Conservation (phyloP, 2,888 invertebrate genomes). For the Stenodera caucasica region DNA sequence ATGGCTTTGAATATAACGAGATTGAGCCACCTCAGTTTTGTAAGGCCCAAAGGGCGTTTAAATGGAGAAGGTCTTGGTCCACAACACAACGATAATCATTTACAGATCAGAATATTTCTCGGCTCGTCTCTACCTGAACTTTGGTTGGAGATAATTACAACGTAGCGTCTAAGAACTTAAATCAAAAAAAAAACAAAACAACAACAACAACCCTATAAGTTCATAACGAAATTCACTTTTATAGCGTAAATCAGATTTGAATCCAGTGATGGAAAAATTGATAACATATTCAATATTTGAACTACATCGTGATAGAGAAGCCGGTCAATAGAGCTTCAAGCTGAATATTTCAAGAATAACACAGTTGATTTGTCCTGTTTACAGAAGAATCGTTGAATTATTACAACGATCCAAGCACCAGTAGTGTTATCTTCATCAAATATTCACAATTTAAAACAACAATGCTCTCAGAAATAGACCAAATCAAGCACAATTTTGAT, state of each 20-base stretch:
- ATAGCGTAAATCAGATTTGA: too few species aligned
- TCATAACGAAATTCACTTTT: too few species aligned
- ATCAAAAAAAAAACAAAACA: too few species aligned
- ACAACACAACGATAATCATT: too few species aligned
- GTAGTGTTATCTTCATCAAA: too few species aligned
- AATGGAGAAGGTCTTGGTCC: background rate
- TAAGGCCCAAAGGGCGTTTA: constrained; percentile 1
- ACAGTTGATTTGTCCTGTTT: background rate
- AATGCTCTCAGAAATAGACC: too few species aligned
- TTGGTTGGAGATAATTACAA: background rate
- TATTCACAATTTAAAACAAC: too few species aligned
- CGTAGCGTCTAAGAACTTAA: background rate
- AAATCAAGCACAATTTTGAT: too few species aligned
- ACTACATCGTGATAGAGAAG: background rate
- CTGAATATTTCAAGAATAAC: background rate
- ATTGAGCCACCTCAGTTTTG: background rate
- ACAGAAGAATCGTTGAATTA: background rate
- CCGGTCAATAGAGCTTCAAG: background rate
- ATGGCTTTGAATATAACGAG: background rate
- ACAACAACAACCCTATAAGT: too few species aligned
- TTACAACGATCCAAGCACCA: too few species aligned
- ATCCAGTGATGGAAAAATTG: background rate
- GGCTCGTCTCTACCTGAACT: background rate
- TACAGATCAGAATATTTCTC: background rate
- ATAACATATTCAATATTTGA: background rate